phyloP scores from a whole-genome alignment of 2,888 invertebrate species.

The Trypoxylon attenuatum region DNA sequence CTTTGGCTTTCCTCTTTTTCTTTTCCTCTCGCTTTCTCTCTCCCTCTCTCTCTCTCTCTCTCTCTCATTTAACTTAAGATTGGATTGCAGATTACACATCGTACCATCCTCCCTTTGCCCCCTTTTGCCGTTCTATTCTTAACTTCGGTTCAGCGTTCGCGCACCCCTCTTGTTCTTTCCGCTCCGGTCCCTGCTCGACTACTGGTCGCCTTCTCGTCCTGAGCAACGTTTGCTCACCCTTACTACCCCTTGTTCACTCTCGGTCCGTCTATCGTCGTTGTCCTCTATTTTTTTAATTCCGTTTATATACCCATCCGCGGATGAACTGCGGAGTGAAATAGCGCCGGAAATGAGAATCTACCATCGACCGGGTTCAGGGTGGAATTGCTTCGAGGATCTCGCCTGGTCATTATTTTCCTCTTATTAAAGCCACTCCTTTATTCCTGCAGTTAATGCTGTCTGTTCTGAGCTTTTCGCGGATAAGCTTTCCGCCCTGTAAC shows the following conservation, averaged over 20 bases:
- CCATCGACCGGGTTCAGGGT: constrained; percentile 30
- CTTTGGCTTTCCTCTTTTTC: not conserved
- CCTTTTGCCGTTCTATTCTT: constrained; percentile 45
- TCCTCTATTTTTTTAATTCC: constrained; percentile 45
- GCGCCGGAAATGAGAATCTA: constrained; percentile 49
- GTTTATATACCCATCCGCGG: constrained; percentile 43
- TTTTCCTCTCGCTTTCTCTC: too few species aligned
- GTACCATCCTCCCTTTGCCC: constrained; percentile 40
- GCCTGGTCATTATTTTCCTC: constrained; percentile 26
- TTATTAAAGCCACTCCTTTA: constrained; percentile 22
- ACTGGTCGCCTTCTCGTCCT: not conserved
- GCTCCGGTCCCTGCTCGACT: not conserved
- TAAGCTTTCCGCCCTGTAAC: not conserved
- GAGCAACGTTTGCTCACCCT: constrained; percentile 3
- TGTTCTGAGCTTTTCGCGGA: not conserved
- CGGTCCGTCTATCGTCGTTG: constrained; percentile 12
- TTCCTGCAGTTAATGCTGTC: constrained; percentile 3
- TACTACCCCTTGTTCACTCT: constrained; percentile 18
- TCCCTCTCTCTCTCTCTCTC: constrained; percentile 12
- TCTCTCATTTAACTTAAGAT: constrained; percentile 63
- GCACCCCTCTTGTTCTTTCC: constrained; percentile 11
- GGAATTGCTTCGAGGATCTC: constrained; percentile 40
- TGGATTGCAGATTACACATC: constrained; percentile 64
- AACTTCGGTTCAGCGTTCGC: constrained; percentile 39
- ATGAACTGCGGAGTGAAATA: constrained; percentile 45